Base-by-base conservation (phyloP, 2,888 invertebrate species). In the Gibbula magus region DNA sequence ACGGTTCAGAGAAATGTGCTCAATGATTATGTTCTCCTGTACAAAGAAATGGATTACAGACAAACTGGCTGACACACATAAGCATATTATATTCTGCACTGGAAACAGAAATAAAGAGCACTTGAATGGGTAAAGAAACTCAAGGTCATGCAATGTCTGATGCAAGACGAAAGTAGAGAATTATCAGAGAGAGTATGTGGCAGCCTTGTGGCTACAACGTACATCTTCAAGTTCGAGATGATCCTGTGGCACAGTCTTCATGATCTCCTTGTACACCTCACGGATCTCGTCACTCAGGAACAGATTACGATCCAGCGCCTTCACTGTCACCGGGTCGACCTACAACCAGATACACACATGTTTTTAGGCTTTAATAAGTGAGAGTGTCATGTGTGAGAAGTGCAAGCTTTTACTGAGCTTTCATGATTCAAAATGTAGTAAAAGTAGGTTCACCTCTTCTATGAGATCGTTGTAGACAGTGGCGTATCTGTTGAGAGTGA, bases 191-290 rank as follows among this genome's bases (percentile, higher is more conserved):
- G 16, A 8, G 25, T 56, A 20, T 29, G 13, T 3, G 3, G 18
- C 13, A 29, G 39, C 39, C n/a, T n/a, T n/a, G 20, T 78, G 52
- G 13, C 45, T 75, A 75, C 35, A 51, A 4, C 51, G 8, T 85
- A 92, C 92, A 85, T 89, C 87, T 80, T 92, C 92, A 75, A 92
- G 84, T 8, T 86, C 84, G 5, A 92, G 87, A 82, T 93, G 92
- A 77, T 89, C 89, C 18, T 85, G 86, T 0, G 91, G 89, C 29
- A 92, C 91, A 13, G 93, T 92, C 79, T 91, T 91, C 91, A 93
- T 92, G 77, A 93, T 92, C 80, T 92, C 92, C 66, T 86, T 86
- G 84, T 92, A 93, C 7, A 93, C 93, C 84, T 92, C 92, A n/a
- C 88, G 87, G 51, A 93, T 91, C 83, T 93, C 92, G 66, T 92